Conservation (phyloP, 2,888 invertebrate genomes). For the Drosophila cognata region DNA sequence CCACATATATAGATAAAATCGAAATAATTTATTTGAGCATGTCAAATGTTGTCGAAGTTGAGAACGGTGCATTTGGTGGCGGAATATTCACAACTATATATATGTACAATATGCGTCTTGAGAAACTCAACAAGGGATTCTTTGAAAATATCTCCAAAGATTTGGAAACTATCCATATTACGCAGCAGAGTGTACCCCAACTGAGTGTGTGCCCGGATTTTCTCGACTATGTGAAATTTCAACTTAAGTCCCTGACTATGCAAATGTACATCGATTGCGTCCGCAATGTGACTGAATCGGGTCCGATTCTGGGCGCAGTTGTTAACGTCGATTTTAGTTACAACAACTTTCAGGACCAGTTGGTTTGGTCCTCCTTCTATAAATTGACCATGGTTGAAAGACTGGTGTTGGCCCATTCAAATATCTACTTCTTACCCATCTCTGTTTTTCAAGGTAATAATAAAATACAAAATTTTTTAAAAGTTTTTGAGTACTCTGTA, state of each 20-base stretch:
- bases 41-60: conserved; percentile 62
- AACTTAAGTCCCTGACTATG: conserved; percentile 65
- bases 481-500: neutral
- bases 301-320: conserved; percentile 64
- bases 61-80: conserved; percentile 68
- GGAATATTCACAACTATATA: conserved; percentile 58
- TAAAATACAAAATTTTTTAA: no score
- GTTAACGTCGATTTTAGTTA: conserved; percentile 69
- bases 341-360: conserved; percentile 64
- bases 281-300: conserved; percentile 63
- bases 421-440: conserved; percentile 64
- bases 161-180: conserved; percentile 58
- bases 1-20: conserved; percentile 52
- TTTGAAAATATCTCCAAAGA: conserved; percentile 51
- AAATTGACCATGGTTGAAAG: conserved; percentile 72
- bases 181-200: conserved; percentile 57
- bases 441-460: conserved; percentile 65
- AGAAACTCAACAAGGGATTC: conserved; percentile 50
- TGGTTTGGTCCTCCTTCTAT: conserved; percentile 54
- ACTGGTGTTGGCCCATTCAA: conserved; percentile 69
- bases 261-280: conserved; percentile 63
- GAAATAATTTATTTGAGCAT: conserved; percentile 57
- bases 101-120: conserved; percentile 66
- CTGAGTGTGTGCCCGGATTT: conserved; percentile 55
- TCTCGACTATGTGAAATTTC: conserved; percentile 65